Evolutionary conservation across 1,140 invertebrate genomes (phyloP), one percentile per base, ranked within the genome.

Genomic region (Magallana ariakensis): DNA sequence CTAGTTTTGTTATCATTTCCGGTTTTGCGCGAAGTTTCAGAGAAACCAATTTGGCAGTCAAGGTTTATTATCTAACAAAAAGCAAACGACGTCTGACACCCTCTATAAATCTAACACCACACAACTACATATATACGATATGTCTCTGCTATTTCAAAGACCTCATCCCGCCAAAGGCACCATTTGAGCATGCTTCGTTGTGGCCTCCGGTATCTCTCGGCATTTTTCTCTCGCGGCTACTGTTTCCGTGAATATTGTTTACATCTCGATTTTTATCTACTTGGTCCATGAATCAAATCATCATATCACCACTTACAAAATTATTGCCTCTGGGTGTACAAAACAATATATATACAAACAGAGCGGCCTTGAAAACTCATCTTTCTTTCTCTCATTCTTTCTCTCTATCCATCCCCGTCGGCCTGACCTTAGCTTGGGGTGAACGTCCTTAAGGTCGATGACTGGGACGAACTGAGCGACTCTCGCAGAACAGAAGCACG

Each of bases 151-250:
- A 33, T 33, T n/a, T 33, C 33, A 33, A 33, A 33, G 16, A 26
- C 66, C 33, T 26, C 22, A 33, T 26, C 33, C 0, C 15, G 66
- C 66, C 66, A 33, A 70, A 70, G 26, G 66, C 66, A 19, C 66
- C 66, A 70, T 70, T 70, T 70, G 8, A 33, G 33, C 66, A 70
- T 26, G 66, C 22, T 19, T 70, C 22, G 22, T 70, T 70, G 66
- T 70, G 33, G 22, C 22, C 33, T 26, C 15, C 33, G 22, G 66
- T 19, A 26, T 26, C 7, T 22, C 22, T 70, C 66, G 22, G 66
- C 15, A 26, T 26, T 70, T 70, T 33, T 26, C 66, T 11, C 66
- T 70, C 22, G 22, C 66, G 22, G 66, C 66, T 70, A 70, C 13
- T 26, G 19, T 33, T 33, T 33, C 33, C 5, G 33, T 33, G 33